A percentile compares a stretch with the other conserved stretches of the same genome.
Conservation (phyloP, 2,888 invertebrate genomes). For the Lomographa bimaculata region DNA sequence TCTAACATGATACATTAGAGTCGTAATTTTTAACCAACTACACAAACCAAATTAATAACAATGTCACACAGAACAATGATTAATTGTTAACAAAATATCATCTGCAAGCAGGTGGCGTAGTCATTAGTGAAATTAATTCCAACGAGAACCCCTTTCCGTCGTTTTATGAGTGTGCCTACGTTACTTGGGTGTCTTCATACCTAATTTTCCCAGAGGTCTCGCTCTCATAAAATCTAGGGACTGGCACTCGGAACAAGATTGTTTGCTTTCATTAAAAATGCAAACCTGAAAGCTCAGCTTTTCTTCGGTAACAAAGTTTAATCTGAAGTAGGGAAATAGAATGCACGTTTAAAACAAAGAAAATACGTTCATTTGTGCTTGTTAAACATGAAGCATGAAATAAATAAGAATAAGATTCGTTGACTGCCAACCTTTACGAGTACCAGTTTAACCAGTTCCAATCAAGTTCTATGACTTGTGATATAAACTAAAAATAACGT, state of each 20-base stretch:
- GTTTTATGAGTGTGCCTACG: slow-evolving; percentile 12
- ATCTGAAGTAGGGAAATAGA: not conserved
- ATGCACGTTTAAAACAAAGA: not conserved
- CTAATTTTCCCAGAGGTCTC: slow-evolving; percentile 48
- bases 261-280: slow-evolving; percentile 57
- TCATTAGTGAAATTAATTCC: slow-evolving; percentile 50
- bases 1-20: not conserved
- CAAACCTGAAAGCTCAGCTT: slow-evolving; percentile 23
- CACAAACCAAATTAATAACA: slow-evolving; percentile 12
- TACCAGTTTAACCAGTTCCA: too few relatives aligned
- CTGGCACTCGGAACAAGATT: slow-evolving; percentile 46
- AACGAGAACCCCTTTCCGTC: slow-evolving; percentile 28
- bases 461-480: too few relatives aligned
- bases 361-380: too few relatives aligned
- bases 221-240: slow-evolving; percentile 48
- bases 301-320: slow-evolving; percentile 7
- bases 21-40: not conserved
- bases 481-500: too few relatives aligned
- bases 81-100: slow-evolving; percentile 41
- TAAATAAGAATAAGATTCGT: too few relatives aligned
- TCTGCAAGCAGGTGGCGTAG: slow-evolving; percentile 38
- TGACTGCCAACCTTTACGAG: too few relatives aligned
- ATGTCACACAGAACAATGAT: slow-evolving; percentile 32
- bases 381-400: too few relatives aligned
- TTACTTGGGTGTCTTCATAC: slow-evolving; percentile 1